Percentiles rank a stretch among this genome's conserved stretches.
These are phyloP conservation scores for Rhinogobio ventralis DNA, from an alignment of 2,797 vertebrate species.

Conservation along the genomic window DNA sequence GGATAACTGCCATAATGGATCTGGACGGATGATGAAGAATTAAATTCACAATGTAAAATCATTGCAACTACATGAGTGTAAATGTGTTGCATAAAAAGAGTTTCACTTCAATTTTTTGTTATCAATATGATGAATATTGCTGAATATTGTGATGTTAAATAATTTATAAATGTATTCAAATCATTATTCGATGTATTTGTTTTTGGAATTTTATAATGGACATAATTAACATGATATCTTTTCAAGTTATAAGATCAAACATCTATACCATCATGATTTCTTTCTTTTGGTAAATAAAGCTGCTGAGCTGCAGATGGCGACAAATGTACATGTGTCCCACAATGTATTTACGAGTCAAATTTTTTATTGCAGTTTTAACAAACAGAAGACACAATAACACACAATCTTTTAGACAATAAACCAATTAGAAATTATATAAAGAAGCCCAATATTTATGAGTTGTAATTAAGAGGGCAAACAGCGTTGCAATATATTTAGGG, in stretches of 20 bases:
- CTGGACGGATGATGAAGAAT: constrained; percentile 60
- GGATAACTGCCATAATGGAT: constrained; percentile 65
- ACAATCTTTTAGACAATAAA: too few species aligned
- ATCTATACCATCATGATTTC: not conserved
- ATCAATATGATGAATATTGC: not conserved
- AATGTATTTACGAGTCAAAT: too few species aligned
- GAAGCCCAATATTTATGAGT: not conserved
- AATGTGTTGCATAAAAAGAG: not conserved
- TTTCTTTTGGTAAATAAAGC: not conserved
- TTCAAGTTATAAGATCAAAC: not conserved
- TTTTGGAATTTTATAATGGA: not conserved
- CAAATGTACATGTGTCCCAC: not conserved
- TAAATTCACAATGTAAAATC: constrained; percentile 12
- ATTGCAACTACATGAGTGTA: not conserved
- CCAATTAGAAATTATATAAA: too few species aligned
- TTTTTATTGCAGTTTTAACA: too few species aligned
- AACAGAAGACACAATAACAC: too few species aligned
- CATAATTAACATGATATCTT: not conserved
- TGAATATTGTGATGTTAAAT: not conserved
- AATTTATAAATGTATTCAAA: too few species aligned
- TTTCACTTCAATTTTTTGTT: too few species aligned
- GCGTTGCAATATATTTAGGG: not conserved
- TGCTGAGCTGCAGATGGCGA: not conserved
- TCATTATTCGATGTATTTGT: not conserved
- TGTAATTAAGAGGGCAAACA: not conserved